These are phyloP conservation scores for Drosophila obscura DNA, from an alignment of 1,140 invertebrate species.

Conservation along the genomic window DNA sequence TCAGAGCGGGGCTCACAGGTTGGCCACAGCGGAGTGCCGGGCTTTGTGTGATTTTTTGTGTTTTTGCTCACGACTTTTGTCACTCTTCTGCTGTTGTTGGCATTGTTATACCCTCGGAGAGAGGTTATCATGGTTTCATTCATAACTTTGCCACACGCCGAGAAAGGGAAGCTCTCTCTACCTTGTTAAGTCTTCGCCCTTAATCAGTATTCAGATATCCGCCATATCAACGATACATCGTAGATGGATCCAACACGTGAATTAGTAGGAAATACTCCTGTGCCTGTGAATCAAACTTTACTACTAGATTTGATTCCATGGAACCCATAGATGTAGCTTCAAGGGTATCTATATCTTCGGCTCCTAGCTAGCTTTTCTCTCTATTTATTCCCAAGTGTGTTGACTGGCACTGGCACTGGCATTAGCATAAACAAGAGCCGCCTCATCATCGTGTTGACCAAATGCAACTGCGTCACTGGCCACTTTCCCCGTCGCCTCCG, in stretches of 20 bases:
- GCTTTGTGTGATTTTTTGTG: conserved; percentile 62
- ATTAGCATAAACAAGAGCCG: conserved; percentile 62
- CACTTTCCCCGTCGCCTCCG: conserved; percentile 37
- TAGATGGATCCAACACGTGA: background rate
- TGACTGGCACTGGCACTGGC: conserved; percentile 32
- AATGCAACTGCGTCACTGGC: conserved; percentile 72
- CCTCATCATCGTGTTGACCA: conserved; percentile 63
- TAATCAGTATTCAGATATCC: background rate
- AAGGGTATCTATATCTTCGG: conserved; percentile 4
- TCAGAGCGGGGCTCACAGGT: conserved; percentile 56
- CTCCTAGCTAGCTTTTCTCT: no score
- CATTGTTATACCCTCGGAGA: conserved; percentile 28
- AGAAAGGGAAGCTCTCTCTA: no score
- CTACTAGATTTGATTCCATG: no score
- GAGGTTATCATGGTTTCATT: background rate
- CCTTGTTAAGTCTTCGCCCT: no score
- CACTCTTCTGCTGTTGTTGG: conserved; percentile 7
- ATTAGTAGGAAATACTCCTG: no score
- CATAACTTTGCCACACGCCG: no score
- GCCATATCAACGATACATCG: background rate
- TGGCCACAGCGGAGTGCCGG: conserved; percentile 12
- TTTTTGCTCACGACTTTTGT: conserved; percentile 63
- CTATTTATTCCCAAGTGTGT: conserved; percentile 6
- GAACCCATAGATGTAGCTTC: background rate
- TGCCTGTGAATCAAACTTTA: no score